A percentile compares a stretch with the other conserved stretches of the same genome.
phyloP scores from a whole-genome alignment of 2,888 invertebrate species.

The Mylabris sibirica region DNA sequence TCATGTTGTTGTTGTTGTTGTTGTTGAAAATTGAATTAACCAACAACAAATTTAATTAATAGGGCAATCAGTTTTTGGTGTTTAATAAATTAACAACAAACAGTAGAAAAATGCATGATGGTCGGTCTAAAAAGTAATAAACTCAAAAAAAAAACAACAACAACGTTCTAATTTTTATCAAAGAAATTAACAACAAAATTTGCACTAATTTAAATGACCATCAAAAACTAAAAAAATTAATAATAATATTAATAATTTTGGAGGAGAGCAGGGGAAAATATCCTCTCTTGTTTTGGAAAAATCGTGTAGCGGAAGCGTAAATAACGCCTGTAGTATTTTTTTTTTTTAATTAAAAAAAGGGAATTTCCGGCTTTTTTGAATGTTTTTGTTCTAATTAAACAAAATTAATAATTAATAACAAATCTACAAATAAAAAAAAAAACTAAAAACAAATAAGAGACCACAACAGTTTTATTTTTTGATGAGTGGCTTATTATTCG shows the following conservation, averaged over 20 bases:
- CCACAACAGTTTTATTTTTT: constrained; percentile 21
- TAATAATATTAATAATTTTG: constrained; percentile 8
- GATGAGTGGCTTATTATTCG: constrained; percentile 7
- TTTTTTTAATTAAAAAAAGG: constrained; percentile 2
- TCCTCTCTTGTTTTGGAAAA: background rate
- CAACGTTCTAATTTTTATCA: background rate
- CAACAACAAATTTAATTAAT: background rate
- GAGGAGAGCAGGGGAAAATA: background rate
- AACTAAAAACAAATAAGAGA: constrained; percentile 17
- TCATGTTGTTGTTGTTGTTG: background rate
- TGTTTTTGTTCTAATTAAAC: constrained; percentile 17
- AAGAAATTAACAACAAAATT: constrained; percentile 9
- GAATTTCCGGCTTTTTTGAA: constrained; percentile 47
- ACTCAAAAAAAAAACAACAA: no score
- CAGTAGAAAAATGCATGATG: constrained; percentile 25
- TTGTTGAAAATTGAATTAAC: background rate
- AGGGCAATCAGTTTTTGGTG: background rate
- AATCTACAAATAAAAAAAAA: constrained; percentile 6
- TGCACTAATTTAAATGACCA: constrained; percentile 20
- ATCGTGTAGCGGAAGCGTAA: constrained; percentile 24
- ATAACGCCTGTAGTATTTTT: constrained; percentile 47
- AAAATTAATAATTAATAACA: constrained; percentile 28
- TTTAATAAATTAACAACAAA: background rate
- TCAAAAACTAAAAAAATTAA: background rate
- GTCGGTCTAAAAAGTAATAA: constrained; percentile 2